These are phyloP conservation scores for Nothocercus julius DNA, from an alignment of 2,113 vertebrate genomes.

Conservation along the genomic window DNA sequence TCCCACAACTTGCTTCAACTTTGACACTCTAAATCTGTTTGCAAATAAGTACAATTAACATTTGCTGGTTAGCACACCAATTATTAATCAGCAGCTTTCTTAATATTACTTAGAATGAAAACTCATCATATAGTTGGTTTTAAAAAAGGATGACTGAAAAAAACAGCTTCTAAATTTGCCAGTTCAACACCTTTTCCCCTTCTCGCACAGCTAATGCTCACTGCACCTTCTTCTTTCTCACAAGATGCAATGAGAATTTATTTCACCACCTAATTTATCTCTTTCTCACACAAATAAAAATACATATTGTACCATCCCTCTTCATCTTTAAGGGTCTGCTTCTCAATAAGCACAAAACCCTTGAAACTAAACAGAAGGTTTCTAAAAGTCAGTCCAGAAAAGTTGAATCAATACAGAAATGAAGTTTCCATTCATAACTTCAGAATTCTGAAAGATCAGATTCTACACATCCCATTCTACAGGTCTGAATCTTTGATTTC, in stretches of 20 bases:
- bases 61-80: neutral
- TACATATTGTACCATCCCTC: neutral
- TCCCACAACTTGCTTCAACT: neutral
- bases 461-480: neutral
- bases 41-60: neutral
- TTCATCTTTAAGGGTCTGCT: neutral
- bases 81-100: neutral
- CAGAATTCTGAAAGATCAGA: neutral
- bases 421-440: neutral
- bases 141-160: neutral
- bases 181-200: neutral
- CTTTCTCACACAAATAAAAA: neutral
- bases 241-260: neutral
- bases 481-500: neutral
- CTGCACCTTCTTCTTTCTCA: neutral
- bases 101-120: neutral
- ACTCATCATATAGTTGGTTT: neutral
- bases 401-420: neutral
- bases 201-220: neutral
- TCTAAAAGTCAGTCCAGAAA: neutral
- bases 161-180: neutral
- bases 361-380: neutral
- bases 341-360: neutral
- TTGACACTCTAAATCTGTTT: neutral
- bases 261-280: neutral